Base-by-base conservation (phyloP, 1,140 invertebrate species). In the Chrysopa pallens region DNA sequence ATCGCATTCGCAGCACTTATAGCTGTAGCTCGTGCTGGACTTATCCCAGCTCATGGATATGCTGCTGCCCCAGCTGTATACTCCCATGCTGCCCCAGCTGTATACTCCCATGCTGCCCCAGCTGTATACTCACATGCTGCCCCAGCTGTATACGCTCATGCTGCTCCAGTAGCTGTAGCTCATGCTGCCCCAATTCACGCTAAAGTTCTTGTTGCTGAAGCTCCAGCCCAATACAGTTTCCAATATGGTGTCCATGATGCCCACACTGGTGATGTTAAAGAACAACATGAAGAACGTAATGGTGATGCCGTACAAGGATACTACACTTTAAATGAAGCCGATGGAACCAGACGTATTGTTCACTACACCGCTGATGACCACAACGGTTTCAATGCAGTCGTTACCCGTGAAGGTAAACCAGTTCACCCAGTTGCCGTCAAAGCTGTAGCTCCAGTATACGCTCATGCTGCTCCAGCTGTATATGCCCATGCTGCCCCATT, bases 241-340 rank as follows among this genome's bases (percentile, higher is more conserved):
- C 47, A 52, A 12, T 63, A 63, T 50, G 58, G 58, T 14, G 55
- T 62, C 9, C 49, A 52, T 11, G 60, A 63, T 48, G 41, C 61
- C 58, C 53, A 54, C 62, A 52, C 59, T 61, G 50, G 68, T 28
- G 65, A 68, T 46, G 53, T 62, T 47, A 68, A 69, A 44, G 58
- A 55, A 4, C 65, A 68, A 43, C 61, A 64, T 55, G 67, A 70
- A 45, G 54, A 53, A 27, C 55, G 66, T n/a, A 62, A 68, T 45
- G 66, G 67, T 9, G 65, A 67, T 47, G 61, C 63, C 31, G 63
- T 68, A 2, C 64, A 62, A 54, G 67, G 67, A 13, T 56, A 57
- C 17, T 70, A 68, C 53, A 59, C 57, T 12, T 52, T 69, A 23
- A 46, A 50, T 14, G 54, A 57, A 42, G 48, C 55, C 6, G 57